Evolutionary conservation across 2,797 vertebrate species (phyloP), one percentile per base, ranked within the genome.

Genomic region (Myiotriccus ornatus): DNA sequence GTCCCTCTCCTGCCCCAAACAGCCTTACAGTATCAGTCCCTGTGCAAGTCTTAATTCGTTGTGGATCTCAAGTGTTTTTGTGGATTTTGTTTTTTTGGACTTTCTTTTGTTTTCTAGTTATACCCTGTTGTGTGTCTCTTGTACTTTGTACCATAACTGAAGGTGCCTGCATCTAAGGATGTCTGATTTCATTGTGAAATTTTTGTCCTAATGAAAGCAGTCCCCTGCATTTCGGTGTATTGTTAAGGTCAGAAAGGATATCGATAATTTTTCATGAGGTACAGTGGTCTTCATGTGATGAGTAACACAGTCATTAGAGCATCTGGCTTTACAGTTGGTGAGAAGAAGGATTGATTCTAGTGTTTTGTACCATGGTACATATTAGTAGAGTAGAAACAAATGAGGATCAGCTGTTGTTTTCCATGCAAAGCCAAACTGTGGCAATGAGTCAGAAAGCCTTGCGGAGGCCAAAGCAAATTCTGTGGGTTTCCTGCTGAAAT

Each of bases 361-460:
- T 90, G 21, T 79, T 94, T 94, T 60, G 32, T 77, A 32, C 67
- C 21, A 18, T 76, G 41, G 34, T 73, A n/a, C 20, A 2, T 88
- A 70, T 41, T 84, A 74, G 63, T 28, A 25, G 19, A 68, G 22
- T 43, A 59, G 55, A 86, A 94, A 88, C 39, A 96, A 90, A 90
- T 67, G 56, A 90, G 34, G 44, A 57, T 95, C 55, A 67, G 56
- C 67, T 93, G 73, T 87, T 86, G 41, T 76, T 93, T 93, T 86
- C 65, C 34, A 5, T 52, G 43, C 7, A 15, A 90, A 91, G 53
- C 47, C 63, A 82, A 67, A 52, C 76, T 46, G 14, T 52, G 49
- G 28, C 76, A 87, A 27, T 0, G 10, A 78, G 43, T 85, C 56
- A 53, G 59, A 73, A 90, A 79, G 22, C 25, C 57, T 83, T 21